Conservation (phyloP, 2,113 vertebrate genomes). For the Catagonus wagneri region DNA sequence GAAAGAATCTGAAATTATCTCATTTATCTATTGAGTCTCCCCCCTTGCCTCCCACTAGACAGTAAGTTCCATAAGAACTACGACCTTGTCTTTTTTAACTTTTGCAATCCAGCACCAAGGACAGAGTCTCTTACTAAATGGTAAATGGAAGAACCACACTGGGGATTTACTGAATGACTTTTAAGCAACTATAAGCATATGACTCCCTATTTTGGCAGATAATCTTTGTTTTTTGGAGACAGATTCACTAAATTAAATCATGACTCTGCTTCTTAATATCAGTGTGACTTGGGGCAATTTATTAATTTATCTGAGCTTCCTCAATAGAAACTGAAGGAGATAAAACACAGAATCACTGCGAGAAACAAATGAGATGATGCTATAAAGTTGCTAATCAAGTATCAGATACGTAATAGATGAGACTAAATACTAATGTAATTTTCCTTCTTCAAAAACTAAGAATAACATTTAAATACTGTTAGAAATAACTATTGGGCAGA, state of each 20-base stretch:
- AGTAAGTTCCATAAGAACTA: neutral
- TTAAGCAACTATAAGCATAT: neutral
- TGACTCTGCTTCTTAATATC: neutral
- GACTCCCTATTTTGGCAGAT: neutral
- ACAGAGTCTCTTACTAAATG: neutral
- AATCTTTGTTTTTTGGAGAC: neutral
- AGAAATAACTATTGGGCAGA: neutral
- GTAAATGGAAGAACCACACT: neutral
- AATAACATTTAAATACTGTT: neutral
- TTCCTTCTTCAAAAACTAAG: neutral
- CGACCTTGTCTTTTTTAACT: neutral
- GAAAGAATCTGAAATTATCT: neutral
- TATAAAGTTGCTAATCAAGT: neutral
- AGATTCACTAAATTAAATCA: neutral
- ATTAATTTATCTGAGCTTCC: neutral
- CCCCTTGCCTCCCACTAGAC: too few relatives aligned
- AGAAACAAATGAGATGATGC: neutral
- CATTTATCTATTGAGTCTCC: neutral
- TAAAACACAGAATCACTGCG: neutral
- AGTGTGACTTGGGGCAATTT: neutral
- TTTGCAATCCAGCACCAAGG: conserved; percentile 20
- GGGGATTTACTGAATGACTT: neutral
- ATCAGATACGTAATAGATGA: neutral
- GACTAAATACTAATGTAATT: neutral
- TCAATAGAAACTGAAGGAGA: neutral